Conservation (phyloP, 1,140 invertebrate genomes). For the Lepidotrigona ventralis region DNA sequence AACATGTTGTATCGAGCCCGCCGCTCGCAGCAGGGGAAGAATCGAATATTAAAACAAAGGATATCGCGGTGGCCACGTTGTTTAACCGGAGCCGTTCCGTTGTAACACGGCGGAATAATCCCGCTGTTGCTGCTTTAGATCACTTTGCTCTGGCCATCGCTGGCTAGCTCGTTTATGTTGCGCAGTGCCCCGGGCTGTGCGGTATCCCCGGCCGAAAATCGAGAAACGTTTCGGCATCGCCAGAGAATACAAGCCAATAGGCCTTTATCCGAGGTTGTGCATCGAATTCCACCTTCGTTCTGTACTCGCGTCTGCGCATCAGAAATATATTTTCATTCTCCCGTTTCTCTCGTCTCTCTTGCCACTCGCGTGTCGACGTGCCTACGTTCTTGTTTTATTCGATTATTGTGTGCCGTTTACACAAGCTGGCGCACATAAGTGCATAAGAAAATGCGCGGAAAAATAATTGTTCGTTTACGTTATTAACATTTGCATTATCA, state of each 20-base stretch:
- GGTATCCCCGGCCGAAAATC: slow-evolving; percentile 62
- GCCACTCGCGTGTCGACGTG: background rate
- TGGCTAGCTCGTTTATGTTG: slow-evolving; percentile 60
- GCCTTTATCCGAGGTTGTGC: slow-evolving; percentile 50
- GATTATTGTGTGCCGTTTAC: background rate
- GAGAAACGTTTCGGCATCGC: slow-evolving; percentile 47
- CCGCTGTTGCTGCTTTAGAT: slow-evolving; percentile 32
- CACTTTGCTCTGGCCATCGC: slow-evolving; percentile 31
- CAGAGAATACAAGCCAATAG: slow-evolving; percentile 53
- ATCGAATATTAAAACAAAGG: too few species aligned
- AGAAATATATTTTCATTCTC: background rate
- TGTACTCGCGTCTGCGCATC: too few species aligned
- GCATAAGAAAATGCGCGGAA: too few species aligned
- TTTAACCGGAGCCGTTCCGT: background rate
- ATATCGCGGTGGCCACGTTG: too few species aligned
- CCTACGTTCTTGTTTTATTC: background rate
- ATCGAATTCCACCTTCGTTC: slow-evolving; percentile 18
- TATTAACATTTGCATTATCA: too few species aligned
- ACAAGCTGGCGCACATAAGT: background rate
- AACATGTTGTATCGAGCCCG: too few species aligned
- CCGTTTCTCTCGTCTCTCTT: background rate
- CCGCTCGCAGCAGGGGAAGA: too few species aligned
- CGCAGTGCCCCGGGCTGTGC: slow-evolving; percentile 62
- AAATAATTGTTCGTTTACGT: too few species aligned
- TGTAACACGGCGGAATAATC: slow-evolving; percentile 32